Conservation (phyloP, 1,140 invertebrate species). For the Brachionus paranguensis region DNA sequence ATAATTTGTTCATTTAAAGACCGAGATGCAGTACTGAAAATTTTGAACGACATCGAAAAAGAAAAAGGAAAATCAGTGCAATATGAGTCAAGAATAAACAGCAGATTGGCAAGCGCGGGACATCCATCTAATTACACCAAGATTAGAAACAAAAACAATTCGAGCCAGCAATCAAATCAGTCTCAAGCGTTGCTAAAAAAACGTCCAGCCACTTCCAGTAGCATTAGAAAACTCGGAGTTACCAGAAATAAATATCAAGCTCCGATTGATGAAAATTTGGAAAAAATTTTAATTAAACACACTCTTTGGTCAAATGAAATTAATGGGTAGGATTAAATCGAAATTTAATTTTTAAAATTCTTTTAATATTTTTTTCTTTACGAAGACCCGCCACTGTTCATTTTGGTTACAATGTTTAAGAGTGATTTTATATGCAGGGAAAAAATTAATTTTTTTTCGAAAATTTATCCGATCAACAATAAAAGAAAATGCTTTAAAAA, state of each 20-base stretch:
- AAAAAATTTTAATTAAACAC: constrained; percentile 27
- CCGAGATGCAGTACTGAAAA: constrained; percentile 29
- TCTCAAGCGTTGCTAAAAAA: constrained; percentile 1
- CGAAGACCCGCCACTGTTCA: constrained; percentile 25
- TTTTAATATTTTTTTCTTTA: not conserved
- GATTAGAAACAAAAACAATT: not conserved
- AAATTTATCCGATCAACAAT: not conserved
- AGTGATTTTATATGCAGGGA: not conserved
- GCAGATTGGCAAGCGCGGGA: not conserved
- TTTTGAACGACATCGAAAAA: not conserved
- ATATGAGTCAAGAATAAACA: not conserved
- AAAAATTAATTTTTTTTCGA: not conserved
- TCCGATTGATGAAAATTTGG: constrained; percentile 34
- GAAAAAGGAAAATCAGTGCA: not conserved
- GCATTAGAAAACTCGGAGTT: constrained; percentile 20
- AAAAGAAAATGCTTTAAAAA: not conserved
- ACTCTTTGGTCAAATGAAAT: constrained; percentile 34
- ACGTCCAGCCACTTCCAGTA: not conserved
- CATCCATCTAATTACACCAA: not conserved
- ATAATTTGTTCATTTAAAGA: not conserved
- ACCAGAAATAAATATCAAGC: constrained; percentile 28
- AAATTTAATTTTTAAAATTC: too few relatives aligned
- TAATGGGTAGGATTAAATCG: not conserved
- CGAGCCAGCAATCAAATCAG: not conserved
- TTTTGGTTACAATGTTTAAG: constrained; percentile 37